Evolutionary conservation across 2,797 vertebrate genomes (phyloP).

Genomic region (Rhinogobio ventralis): DNA sequence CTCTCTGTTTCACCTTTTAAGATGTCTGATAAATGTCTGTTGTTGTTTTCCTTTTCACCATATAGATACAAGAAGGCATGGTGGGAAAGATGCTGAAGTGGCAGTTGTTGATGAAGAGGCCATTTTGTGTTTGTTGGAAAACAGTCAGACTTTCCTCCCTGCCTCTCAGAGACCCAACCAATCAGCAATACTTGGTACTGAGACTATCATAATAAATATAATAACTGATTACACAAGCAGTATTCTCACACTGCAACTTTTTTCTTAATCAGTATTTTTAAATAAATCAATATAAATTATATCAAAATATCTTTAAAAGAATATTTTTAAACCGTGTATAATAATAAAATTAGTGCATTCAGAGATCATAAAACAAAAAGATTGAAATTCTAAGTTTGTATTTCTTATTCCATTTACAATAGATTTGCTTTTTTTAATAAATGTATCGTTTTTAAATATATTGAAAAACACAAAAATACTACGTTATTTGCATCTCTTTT

Average conservation of each 20-base stretch:
- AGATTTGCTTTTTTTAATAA: neutral
- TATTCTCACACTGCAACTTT: neutral
- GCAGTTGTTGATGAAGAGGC: conserved; percentile 94
- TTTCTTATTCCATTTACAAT: neutral
- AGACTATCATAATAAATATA: neutral
- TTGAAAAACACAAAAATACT: neutral
- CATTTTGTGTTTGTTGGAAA: conserved; percentile 94
- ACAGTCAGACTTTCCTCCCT: conserved; percentile 91
- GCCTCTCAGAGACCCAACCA: conserved; percentile 86
- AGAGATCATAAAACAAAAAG: neutral
- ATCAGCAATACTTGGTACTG: conserved; percentile 81
- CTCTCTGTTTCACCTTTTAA: neutral
- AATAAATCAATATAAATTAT: neutral
- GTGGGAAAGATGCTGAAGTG: conserved; percentile 75
- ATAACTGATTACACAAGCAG: neutral
- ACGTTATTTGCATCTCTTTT: neutral
- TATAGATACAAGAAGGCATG: conserved; percentile 62
- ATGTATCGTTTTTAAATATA: neutral
- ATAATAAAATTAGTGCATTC: neutral
- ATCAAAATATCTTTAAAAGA: neutral
- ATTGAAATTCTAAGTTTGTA: neutral
- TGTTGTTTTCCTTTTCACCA: conserved; percentile 1
- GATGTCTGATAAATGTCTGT: conserved; percentile 3
- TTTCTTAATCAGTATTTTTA: neutral
- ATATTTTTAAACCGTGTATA: neutral